These are phyloP conservation scores for Camelus dromedarius DNA, from an alignment of 2,113 vertebrate genomes.

Conservation along the genomic window DNA sequence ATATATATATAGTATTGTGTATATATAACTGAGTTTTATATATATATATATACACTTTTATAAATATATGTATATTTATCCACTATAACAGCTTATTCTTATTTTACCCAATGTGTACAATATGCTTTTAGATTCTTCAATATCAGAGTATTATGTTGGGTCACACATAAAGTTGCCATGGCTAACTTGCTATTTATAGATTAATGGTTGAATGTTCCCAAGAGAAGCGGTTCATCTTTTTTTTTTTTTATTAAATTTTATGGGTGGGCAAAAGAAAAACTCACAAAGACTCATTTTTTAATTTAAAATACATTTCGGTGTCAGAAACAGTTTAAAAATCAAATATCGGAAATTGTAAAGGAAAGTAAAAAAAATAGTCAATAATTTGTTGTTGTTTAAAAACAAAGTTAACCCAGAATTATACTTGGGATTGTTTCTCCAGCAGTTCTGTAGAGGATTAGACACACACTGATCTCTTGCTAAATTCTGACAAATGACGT, in stretches of 20 bases:
- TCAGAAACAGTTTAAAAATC: background rate
- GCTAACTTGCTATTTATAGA: background rate
- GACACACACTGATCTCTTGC: background rate
- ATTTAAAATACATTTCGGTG: background rate
- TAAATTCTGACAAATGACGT: background rate
- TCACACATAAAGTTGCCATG: background rate
- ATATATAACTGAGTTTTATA: background rate
- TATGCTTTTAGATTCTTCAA: background rate
- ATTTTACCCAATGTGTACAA: background rate
- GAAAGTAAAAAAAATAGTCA: background rate
- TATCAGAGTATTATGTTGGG: background rate
- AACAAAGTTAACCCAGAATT: background rate
- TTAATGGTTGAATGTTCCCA: conserved; percentile 15
- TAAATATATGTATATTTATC: background rate
- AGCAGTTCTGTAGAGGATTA: background rate
- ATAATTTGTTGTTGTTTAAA: background rate
- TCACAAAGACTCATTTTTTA: background rate
- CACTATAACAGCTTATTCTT: background rate
- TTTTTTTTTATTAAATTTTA: background rate
- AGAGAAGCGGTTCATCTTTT: background rate
- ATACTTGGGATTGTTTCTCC: background rate
- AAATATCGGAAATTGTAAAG: background rate
- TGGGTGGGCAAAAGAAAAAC: background rate
- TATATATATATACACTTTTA: background rate
- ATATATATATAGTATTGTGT: background rate